A percentile compares a stretch with the other conserved stretches of the same genome.
Conservation (phyloP, 2,888 invertebrate genomes). For the Laothoe populi region DNA sequence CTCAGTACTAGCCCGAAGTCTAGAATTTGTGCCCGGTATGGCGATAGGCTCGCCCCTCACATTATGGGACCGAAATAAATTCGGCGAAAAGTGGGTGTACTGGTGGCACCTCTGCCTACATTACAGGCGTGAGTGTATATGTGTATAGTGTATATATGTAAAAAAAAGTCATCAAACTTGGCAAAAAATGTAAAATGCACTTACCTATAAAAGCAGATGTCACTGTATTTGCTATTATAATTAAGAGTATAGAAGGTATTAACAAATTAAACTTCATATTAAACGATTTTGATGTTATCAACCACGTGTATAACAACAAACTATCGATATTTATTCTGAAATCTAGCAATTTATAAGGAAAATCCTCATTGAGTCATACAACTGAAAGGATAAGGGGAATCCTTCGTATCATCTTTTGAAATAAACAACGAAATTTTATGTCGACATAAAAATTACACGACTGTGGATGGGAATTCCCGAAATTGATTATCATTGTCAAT, state of each 20-base stretch:
- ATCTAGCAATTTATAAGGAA: constrained; percentile 12
- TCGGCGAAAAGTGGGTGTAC: too few relatives aligned
- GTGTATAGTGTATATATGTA: too few relatives aligned
- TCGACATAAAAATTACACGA: background rate
- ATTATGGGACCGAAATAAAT: too few relatives aligned
- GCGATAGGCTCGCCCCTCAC: too few relatives aligned
- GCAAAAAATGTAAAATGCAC: background rate
- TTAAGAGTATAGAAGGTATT: background rate
- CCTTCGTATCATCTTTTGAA: background rate
- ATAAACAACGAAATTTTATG: background rate
- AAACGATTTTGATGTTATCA: background rate
- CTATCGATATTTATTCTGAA: background rate
- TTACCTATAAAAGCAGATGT: background rate
- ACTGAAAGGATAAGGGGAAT: background rate
- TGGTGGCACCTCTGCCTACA: too few relatives aligned
- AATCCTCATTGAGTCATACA: background rate
- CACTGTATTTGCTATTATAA: background rate
- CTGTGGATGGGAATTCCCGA: background rate
- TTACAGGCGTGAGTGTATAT: too few relatives aligned
- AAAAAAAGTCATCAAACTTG: too few relatives aligned
- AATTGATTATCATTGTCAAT: background rate
- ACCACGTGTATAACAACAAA: background rate
- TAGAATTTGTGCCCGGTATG: too few relatives aligned
- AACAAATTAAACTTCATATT: constrained; percentile 6
- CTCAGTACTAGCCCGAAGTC: too few relatives aligned